Conservation (phyloP, 2,797 vertebrate genomes). For the Geotrypetes seraphini region DNA sequence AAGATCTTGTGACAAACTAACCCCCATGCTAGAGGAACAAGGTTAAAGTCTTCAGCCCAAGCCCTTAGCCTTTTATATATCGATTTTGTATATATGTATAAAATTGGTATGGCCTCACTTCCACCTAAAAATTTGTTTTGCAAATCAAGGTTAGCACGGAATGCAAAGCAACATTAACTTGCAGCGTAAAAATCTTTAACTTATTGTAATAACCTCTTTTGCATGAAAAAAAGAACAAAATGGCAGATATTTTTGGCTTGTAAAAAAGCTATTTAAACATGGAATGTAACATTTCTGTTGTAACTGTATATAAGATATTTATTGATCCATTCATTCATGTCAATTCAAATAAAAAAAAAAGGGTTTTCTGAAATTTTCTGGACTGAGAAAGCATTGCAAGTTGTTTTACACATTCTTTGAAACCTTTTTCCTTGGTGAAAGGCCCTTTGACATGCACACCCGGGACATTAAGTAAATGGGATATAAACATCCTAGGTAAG, state of each 20-base stretch:
- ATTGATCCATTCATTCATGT: conserved; percentile 91
- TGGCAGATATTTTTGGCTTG: conserved; percentile 89
- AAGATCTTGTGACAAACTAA: no score
- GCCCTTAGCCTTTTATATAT: conserved; percentile 30
- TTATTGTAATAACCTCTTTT: conserved; percentile 58
- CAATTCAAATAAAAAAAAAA: conserved; percentile 82
- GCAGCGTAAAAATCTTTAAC: conserved; percentile 58
- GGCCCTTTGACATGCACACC: no score
- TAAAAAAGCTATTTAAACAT: conserved; percentile 67
- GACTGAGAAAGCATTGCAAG: no score
- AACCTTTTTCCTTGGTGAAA: no score
- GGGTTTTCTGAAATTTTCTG: conserved; percentile 81
- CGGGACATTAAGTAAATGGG: no score
- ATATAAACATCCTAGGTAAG: no score
- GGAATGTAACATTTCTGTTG: conserved; percentile 97
- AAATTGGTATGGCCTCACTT: conserved; percentile 84
- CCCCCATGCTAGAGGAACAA: no score
- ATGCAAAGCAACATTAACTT: conserved; percentile 64
- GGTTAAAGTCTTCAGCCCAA: no score
- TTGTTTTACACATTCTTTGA: no score
- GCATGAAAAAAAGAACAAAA: conserved; percentile 73
- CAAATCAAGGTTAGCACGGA: conserved; percentile 62
- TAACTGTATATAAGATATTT: conserved; percentile 95
- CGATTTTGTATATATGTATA: conserved; percentile 29
- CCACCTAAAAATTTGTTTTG: conserved; percentile 59